phyloP scores from a whole-genome alignment of 2,113 vertebrate species.

The Litocranius walleri region DNA sequence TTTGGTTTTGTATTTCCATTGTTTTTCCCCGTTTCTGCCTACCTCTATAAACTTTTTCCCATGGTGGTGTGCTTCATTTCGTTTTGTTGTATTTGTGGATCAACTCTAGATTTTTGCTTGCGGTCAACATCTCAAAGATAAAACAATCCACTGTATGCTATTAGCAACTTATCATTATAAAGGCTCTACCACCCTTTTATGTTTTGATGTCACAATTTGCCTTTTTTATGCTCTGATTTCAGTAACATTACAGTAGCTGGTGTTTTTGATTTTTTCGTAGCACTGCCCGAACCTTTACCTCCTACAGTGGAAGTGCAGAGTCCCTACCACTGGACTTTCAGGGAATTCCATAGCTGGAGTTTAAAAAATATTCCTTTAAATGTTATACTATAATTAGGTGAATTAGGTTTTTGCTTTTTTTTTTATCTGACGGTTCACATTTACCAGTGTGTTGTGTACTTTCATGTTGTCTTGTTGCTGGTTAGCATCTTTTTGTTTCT shows the following conservation, averaged over 20 bases:
- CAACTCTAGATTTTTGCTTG: background rate
- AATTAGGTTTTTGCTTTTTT: background rate
- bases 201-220: background rate
- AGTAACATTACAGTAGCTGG: background rate
- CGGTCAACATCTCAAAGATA: background rate
- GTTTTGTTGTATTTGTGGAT: background rate
- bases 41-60: background rate
- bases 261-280: background rate
- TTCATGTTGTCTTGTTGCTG: background rate
- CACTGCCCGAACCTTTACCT: background rate
- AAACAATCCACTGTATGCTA: background rate
- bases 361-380: background rate
- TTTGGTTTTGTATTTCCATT: background rate
- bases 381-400: background rate
- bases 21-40: background rate
- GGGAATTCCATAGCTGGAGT: background rate
- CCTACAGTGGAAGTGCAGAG: background rate
- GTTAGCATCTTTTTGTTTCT: background rate
- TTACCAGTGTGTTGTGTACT: background rate
- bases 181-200: background rate
- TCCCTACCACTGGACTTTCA: background rate
- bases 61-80: background rate
- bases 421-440: background rate
- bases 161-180: background rate
- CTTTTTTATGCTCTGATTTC: background rate